These are phyloP conservation scores for Copidosoma aretas DNA, from an alignment of 2,888 invertebrate species.

Conservation along the genomic window DNA sequence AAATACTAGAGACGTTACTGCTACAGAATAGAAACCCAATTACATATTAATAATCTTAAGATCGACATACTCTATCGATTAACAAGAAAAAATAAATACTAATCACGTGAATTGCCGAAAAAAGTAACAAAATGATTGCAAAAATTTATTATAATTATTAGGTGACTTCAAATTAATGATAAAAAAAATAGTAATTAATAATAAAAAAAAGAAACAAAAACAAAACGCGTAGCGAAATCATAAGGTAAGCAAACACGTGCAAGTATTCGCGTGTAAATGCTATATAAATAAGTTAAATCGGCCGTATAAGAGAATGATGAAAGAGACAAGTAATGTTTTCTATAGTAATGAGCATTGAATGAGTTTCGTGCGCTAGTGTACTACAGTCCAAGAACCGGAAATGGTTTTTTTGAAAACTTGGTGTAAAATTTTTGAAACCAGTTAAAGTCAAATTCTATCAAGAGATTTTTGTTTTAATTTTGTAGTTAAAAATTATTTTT, in stretches of 20 bases:
- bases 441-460: no score
- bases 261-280: conserved; percentile 47
- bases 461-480: no score
- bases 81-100: conserved; percentile 34
- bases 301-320: conserved; percentile 24
- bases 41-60: conserved; percentile 46
- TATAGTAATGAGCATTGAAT: conserved; percentile 32
- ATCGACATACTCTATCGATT: conserved; percentile 42
- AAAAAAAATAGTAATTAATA: conserved; percentile 14
- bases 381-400: conserved; percentile 54
- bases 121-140: conserved; percentile 39
- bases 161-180: conserved; percentile 34
- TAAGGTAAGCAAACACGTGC: conserved; percentile 41
- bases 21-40: conserved; percentile 35
- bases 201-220: conserved; percentile 21
- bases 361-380: conserved; percentile 32
- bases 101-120: conserved; percentile 37
- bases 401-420: conserved; percentile 43
- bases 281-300: conserved; percentile 43
- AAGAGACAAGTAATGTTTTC: conserved; percentile 45
- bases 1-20: conserved; percentile 43
- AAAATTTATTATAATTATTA: conserved; percentile 41
- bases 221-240: conserved; percentile 40
- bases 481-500: no score
- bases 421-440: background rate